Conservation (phyloP, 2,888 invertebrate species). For the Drosophila silvestris region DNA sequence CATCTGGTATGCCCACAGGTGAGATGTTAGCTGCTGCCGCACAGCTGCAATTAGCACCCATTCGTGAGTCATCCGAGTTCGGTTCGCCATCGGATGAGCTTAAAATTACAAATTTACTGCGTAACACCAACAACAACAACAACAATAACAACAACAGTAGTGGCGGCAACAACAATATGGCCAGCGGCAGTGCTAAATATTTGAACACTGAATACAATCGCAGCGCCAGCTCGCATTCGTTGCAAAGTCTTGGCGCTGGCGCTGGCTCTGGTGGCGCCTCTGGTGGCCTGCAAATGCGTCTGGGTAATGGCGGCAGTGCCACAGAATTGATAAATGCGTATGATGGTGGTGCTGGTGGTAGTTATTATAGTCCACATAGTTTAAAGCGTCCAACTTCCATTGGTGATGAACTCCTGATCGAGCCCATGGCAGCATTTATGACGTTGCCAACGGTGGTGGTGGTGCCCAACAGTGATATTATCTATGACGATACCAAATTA, state of each 20-base stretch:
- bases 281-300: conserved; percentile 50
- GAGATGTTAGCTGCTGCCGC: conserved; percentile 85
- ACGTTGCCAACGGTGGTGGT: conserved; percentile 83
- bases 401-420: conserved; percentile 70
- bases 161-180: conserved; percentile 36
- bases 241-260: conserved; percentile 71
- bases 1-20: conserved; percentile 87
- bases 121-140: conserved; percentile 71
- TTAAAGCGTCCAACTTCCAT: conserved; percentile 58
- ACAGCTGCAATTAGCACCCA: conserved; percentile 86
- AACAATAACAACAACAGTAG: conserved; percentile 57
- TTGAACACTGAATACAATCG: conserved; percentile 77
- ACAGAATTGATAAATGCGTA: conserved; percentile 59
- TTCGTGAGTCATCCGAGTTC: conserved; percentile 85
- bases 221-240: conserved; percentile 82
- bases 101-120: conserved; percentile 74
- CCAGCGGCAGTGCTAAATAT: conserved; percentile 52
- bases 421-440: conserved; percentile 55
- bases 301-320: conserved; percentile 66
- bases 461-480: conserved; percentile 81
- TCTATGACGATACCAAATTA: conserved; percentile 84
- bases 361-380: conserved; percentile 38
- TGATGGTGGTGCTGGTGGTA: conserved; percentile 40
- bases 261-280: conserved; percentile 30
- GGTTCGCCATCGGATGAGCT: conserved; percentile 85